Conservation (phyloP, 2,888 invertebrate genomes). For the Leptopilina syphax region DNA sequence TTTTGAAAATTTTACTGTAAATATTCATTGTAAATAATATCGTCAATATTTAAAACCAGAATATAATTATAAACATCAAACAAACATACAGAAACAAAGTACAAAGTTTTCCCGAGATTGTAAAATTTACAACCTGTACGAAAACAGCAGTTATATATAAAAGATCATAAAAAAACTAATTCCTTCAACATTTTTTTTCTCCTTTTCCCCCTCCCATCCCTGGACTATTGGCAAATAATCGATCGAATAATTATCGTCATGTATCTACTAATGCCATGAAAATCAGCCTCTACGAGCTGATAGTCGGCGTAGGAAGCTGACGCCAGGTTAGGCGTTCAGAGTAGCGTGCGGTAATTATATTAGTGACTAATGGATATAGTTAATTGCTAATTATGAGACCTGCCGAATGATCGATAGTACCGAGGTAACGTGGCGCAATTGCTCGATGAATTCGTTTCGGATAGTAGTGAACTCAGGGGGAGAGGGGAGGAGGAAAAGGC, state of each 20-base stretch:
- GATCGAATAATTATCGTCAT: constrained; percentile 73
- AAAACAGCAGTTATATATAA: too few species aligned
- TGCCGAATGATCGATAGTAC: constrained; percentile 76
- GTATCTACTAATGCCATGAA: constrained; percentile 68
- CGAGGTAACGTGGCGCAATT: constrained; percentile 67
- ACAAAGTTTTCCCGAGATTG: too few species aligned
- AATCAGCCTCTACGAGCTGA: constrained; percentile 57
- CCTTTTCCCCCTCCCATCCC: not conserved
- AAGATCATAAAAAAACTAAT: not conserved
- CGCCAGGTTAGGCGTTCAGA: constrained; percentile 67
- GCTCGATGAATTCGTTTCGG: constrained; percentile 42
- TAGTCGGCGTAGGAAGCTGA: constrained; percentile 60
- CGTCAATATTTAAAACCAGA: too few species aligned
- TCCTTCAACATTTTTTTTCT: not conserved
- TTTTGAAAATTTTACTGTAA: too few species aligned
- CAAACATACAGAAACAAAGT: too few species aligned
- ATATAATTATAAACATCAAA: too few species aligned
- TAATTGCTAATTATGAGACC: constrained; percentile 77
- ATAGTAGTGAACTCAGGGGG: too few species aligned
- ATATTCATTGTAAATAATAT: too few species aligned
- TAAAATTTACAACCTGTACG: too few species aligned
- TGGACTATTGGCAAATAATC: constrained; percentile 63
- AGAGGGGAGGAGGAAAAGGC: constrained; percentile 40
- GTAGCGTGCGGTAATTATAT: constrained; percentile 76
- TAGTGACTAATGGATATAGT: constrained; percentile 77